phyloP scores from a whole-genome alignment of 2,113 vertebrate species.

The Pedetes capensis region DNA sequence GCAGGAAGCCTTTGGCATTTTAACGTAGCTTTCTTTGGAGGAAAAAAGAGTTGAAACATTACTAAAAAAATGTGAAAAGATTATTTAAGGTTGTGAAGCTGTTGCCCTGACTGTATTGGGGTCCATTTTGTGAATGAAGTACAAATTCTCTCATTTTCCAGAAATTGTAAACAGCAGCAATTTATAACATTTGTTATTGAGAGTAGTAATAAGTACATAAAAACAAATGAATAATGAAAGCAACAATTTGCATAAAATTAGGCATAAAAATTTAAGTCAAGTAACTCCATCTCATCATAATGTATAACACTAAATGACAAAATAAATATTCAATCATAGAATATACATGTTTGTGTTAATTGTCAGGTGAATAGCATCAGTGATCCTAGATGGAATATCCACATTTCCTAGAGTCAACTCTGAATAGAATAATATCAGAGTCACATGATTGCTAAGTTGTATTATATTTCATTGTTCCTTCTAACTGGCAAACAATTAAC shows the following conservation, averaged over 20 bases:
- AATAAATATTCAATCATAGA: background rate
- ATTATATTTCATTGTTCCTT: background rate
- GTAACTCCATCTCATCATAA: background rate
- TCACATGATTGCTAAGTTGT: background rate
- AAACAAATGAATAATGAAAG: background rate
- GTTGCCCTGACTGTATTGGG: background rate
- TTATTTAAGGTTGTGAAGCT: background rate
- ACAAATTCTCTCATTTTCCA: background rate
- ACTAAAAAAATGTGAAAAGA: background rate
- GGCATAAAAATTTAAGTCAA: background rate
- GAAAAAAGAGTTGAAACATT: background rate
- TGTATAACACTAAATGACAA: background rate
- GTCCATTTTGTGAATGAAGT: background rate
- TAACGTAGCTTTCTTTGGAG: background rate
- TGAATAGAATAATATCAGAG: background rate
- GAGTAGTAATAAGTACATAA: background rate
- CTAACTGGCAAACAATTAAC: background rate
- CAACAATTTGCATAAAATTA: background rate
- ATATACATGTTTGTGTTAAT: background rate
- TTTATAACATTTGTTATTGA: background rate
- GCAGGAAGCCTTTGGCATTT: background rate
- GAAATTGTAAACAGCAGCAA: background rate
- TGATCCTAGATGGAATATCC: background rate
- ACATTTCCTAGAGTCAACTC: background rate
- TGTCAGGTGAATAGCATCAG: background rate